Percentiles rank a stretch among this genome's conserved stretches.
Evolutionary conservation across 2,888 invertebrate species (phyloP).

Genomic region (Eristalis intricaria): DNA sequence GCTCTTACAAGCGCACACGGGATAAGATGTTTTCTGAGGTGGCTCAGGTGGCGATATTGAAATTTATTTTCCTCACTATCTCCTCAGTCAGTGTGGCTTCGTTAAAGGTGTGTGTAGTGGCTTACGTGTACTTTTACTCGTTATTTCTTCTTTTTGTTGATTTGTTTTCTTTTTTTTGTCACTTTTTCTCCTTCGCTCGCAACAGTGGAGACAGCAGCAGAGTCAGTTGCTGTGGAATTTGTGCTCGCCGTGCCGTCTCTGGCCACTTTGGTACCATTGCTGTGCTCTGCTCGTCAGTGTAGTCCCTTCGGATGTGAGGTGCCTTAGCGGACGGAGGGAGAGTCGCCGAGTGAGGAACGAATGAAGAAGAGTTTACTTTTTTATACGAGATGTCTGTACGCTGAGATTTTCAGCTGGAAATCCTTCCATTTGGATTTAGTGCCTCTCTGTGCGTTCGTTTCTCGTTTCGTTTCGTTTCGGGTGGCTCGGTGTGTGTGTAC

Average conservation of each 20-base stretch:
- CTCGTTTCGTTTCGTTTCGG: neutral
- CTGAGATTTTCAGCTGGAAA: constrained; percentile 54
- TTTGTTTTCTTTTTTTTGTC: neutral
- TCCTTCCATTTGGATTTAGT: constrained; percentile 45
- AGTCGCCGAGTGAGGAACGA: neutral
- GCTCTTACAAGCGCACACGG: neutral
- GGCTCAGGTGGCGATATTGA: constrained; percentile 50
- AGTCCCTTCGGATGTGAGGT: constrained; percentile 1
- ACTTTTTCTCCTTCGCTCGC: neutral
- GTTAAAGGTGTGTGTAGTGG: constrained; percentile 9
- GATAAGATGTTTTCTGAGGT: neutral
- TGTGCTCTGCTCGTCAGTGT: neutral
- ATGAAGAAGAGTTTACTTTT: neutral
- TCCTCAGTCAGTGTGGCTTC: constrained; percentile 5
- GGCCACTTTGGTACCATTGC: too few relatives aligned
- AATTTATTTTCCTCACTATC: constrained; percentile 35
- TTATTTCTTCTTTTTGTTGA: neutral
- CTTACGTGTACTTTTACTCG: constrained; percentile 9
- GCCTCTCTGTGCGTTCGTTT: neutral
- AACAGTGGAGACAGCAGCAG: neutral
- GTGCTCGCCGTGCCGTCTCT: neutral
- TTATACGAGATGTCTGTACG: constrained; percentile 9
- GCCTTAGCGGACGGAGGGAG: neutral
- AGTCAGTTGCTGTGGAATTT: constrained; percentile 25
- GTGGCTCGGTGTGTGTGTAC: neutral